A percentile compares a stretch with the other conserved stretches of the same genome.
Evolutionary conservation across 2,797 vertebrate species (phyloP).

Genomic region (Streptopelia turtur): DNA sequence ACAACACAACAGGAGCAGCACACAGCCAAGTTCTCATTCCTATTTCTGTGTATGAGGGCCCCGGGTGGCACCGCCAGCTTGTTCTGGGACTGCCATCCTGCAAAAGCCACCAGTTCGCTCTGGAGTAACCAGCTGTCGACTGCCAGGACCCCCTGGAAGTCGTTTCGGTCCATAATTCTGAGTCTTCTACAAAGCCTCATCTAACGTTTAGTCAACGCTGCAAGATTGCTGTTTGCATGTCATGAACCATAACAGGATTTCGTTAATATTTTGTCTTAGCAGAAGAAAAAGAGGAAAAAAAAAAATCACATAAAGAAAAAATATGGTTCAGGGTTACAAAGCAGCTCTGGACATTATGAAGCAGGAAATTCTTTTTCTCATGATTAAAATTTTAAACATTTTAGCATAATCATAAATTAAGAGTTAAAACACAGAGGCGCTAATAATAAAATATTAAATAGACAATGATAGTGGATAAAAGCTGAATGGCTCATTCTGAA

Average conservation of each 20-base stretch:
- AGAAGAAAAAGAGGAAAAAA: background rate
- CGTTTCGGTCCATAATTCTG: background rate
- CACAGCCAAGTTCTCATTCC: slow-evolving; percentile 1
- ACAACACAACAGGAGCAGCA: slow-evolving; percentile 38
- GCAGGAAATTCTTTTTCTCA: slow-evolving; percentile 61
- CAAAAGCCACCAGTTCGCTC: background rate
- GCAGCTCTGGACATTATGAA: slow-evolving; percentile 75
- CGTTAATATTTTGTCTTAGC: slow-evolving; percentile 20
- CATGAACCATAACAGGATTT: slow-evolving; percentile 55
- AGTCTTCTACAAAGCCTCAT: background rate
- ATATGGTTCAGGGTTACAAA: slow-evolving; percentile 67
- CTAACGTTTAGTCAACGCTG: background rate
- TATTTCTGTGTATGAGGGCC: background rate
- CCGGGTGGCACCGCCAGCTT: background rate
- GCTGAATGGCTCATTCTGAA: slow-evolving; percentile 78
- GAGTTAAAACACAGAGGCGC: slow-evolving; percentile 77
- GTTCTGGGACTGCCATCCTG: slow-evolving; percentile 28
- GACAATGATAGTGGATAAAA: slow-evolving; percentile 74
- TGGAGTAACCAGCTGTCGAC: background rate
- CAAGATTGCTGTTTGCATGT: background rate
- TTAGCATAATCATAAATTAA: slow-evolving; percentile 82
- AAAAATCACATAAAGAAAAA: slow-evolving; percentile 32
- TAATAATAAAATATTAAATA: slow-evolving; percentile 82
- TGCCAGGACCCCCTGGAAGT: background rate
- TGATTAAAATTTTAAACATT: slow-evolving; percentile 72